Evolutionary conservation across 2,888 invertebrate species (phyloP).

Genomic region (Branchellion lobata): DNA sequence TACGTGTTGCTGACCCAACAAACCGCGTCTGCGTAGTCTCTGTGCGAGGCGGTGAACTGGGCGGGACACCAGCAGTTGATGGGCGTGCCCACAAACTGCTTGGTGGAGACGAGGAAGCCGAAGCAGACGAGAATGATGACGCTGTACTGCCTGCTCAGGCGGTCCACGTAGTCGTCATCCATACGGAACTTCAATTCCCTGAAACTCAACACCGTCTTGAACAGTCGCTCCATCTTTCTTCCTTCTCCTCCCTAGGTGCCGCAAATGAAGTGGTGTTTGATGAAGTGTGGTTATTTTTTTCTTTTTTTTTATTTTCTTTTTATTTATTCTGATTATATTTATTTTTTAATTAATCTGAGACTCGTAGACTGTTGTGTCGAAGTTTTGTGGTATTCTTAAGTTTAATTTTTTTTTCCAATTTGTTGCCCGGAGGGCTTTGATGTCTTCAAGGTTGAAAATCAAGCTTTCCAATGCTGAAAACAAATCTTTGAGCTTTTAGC

Average conservation of each 20-base stretch:
- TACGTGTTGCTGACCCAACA: constrained; percentile 54
- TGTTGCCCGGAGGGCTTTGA: too few relatives aligned
- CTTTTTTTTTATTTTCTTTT: background rate
- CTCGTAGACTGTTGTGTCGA: background rate
- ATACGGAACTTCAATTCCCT: constrained; percentile 53
- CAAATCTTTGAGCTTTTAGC: too few relatives aligned
- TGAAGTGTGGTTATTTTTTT: background rate
- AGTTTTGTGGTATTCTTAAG: too few relatives aligned
- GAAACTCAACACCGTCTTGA: constrained; percentile 53
- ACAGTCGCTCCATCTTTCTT: constrained; percentile 52
- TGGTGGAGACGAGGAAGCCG: constrained; percentile 53
- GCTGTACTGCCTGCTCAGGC: constrained; percentile 49
- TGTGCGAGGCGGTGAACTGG: constrained; percentile 52
- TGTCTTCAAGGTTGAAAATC: too few relatives aligned
- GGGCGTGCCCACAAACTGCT: constrained; percentile 53
- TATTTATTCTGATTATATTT: background rate
- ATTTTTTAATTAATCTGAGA: background rate
- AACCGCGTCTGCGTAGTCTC: constrained; percentile 53
- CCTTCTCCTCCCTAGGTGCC: background rate
- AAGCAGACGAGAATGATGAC: constrained; percentile 53
- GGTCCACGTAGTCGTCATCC: constrained; percentile 48
- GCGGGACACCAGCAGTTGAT: constrained; percentile 54
- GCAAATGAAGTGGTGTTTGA: background rate
- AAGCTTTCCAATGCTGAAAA: too few relatives aligned
- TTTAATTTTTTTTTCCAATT: too few relatives aligned